These are phyloP conservation scores for Baronia brevicornis DNA, from an alignment of 2,888 invertebrate genomes.

Conservation along the genomic window DNA sequence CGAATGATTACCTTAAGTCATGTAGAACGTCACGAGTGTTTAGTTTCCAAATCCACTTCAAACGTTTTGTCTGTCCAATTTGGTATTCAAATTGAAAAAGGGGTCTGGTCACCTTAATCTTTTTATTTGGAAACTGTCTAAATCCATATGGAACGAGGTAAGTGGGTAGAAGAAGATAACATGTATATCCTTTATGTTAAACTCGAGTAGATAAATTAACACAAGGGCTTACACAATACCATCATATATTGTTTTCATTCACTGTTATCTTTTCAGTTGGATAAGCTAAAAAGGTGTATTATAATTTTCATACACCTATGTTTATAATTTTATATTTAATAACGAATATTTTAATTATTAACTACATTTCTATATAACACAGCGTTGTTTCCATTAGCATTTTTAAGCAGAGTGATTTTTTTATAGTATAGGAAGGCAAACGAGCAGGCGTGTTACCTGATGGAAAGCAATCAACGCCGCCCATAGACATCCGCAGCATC, in stretches of 20 bases:
- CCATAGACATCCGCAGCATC: no score
- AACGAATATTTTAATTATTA: no score
- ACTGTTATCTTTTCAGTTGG: conserved; percentile 9
- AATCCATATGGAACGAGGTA: conserved; percentile 23
- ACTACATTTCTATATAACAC: no score
- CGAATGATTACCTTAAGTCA: no score
- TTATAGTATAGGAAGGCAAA: no score
- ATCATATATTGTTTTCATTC: conserved; percentile 12
- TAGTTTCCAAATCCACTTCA: conserved; percentile 18
- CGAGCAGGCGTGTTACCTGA: no score
- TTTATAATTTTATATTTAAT: no score
- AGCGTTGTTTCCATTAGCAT: no score
- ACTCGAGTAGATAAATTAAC: conserved; percentile 34
- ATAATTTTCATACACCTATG: no score
- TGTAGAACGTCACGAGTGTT: no score
- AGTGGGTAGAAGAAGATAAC: conserved; percentile 35
- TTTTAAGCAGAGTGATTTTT: no score
- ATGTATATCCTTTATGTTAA: conserved; percentile 25
- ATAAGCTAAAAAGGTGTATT: conserved; percentile 3
- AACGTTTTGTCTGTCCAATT: conserved; percentile 35
- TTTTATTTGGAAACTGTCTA: conserved; percentile 41
- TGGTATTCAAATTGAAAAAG: conserved; percentile 42
- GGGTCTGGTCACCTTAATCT: conserved; percentile 49
- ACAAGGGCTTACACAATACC: conserved; percentile 21
- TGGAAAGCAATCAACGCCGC: no score